Evolutionary conservation across 1,140 invertebrate genomes (phyloP), one percentile per base, ranked within the genome.

Genomic region (Conopomorpha cramerella): DNA sequence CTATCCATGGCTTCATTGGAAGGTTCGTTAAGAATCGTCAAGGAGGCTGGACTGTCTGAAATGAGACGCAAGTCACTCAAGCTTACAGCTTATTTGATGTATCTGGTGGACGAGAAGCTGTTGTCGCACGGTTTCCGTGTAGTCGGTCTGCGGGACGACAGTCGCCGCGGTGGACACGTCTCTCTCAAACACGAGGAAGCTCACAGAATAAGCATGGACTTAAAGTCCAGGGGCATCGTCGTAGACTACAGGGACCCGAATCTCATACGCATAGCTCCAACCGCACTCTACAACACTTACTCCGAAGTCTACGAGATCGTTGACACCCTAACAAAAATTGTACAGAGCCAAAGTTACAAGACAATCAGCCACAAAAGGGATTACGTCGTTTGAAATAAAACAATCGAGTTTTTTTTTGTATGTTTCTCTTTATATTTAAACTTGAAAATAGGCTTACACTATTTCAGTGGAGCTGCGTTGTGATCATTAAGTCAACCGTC

Each of bases 31-130:
- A 57, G 45, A 18, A 52, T 70, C 16, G 53, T 64, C 11, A 27
- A 45, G 1, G 56, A 72, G 41, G 61, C 63, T 3, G 63, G 58
- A 0, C 54, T 74, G 34, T 1, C 16, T 0, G 57, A 59, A 4
- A 51, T 72, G 16, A 50, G 70, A 8, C 50, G 45, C 15, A 74
- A 74, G 44, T 71, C 70, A 0, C 41, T 74, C 7, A 47, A 57
- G 10, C 57, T 71, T 11, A 67, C 66, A 1, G 51, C 44, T 0
- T 71, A 71, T 37, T 38, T 74, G n/a, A 74, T 74, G 55, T 66
- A 58, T 37, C 38, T 74, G 1, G 43, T 65, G 8, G 66, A 74
- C 15, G 51, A 17, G 4, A 63, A 63, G 30, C 29, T 71, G 8
- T 2, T 10, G 0, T 4, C 41, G 3, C 51, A 59, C 16, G 61